phyloP scores from a whole-genome alignment of 2,888 invertebrate species.

The Dioctria rufipes region DNA sequence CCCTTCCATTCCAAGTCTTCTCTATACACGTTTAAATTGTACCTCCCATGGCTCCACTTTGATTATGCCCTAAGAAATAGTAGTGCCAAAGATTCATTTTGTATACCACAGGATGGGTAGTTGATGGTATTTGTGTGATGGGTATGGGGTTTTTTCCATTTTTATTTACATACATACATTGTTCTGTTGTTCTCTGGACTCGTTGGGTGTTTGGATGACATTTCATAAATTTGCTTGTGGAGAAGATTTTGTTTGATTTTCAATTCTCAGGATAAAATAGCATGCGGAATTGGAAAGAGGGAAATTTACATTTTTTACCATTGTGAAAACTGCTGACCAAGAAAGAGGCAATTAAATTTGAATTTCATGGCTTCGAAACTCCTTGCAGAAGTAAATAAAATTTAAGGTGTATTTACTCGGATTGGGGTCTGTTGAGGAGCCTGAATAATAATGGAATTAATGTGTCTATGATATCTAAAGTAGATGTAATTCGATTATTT shows the following conservation, averaged over 20 bases:
- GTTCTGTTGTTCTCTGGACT: no score
- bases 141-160: conserved; percentile 8
- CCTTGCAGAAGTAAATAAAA: no score
- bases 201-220: conserved; percentile 8
- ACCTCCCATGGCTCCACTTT: background rate
- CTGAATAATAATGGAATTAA: no score
- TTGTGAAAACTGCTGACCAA: background rate
- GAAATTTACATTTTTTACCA: background rate
- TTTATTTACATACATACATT: conserved; percentile 2
- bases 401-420: no score
- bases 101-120: background rate
- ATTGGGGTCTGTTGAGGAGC: no score
- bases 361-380: background rate
- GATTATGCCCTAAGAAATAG: conserved; percentile 13
- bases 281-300: background rate
- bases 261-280: background rate
- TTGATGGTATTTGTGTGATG: background rate
- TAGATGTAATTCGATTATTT: no score
- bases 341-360: conserved; percentile 4
- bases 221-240: conserved; percentile 31
- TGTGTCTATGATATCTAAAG: no score
- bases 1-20: background rate
- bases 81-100: conserved; percentile 40
- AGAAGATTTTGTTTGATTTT: conserved; percentile 1
- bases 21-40: no score